Percentiles rank a stretch among this genome's conserved stretches.
These are phyloP conservation scores for Phorcus lineatus DNA, from an alignment of 2,888 invertebrate genomes.

Conservation along the genomic window DNA sequence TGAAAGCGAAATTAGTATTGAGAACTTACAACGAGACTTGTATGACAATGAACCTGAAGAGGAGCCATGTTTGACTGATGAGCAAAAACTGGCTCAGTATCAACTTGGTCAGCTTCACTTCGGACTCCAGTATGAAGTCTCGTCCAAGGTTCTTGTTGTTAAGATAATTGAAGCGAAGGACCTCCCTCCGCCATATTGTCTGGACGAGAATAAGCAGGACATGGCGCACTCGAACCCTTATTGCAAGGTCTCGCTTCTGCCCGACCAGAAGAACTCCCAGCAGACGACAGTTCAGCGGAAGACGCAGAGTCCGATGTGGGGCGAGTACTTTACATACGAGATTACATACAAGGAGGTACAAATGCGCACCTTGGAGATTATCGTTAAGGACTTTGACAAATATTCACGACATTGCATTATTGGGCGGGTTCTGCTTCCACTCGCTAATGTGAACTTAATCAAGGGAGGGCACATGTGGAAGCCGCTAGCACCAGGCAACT, in stretches of 20 bases:
- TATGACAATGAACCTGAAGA: constrained; percentile 65
- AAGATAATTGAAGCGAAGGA: constrained; percentile 76
- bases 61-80: constrained; percentile 69
- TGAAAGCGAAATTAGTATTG: constrained; percentile 73
- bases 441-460: constrained; percentile 74
- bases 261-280: constrained; percentile 75
- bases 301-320: constrained; percentile 76
- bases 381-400: constrained; percentile 77
- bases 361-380: constrained; percentile 74
- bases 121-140: constrained; percentile 74
- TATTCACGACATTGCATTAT: constrained; percentile 76
- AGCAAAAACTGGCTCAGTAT: constrained; percentile 71
- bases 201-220: constrained; percentile 74
- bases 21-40: constrained; percentile 74
- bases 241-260: constrained; percentile 75
- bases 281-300: constrained; percentile 76
- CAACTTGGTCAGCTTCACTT: constrained; percentile 74
- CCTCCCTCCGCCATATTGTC: constrained; percentile 72
- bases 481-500: constrained; percentile 72
- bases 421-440: constrained; percentile 75
- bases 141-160: constrained; percentile 71
- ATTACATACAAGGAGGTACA: constrained; percentile 75
- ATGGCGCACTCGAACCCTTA: constrained; percentile 77
- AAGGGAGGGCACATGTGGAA: constrained; percentile 77
- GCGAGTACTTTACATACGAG: constrained; percentile 76